phyloP scores from a whole-genome alignment of 2,797 vertebrate genomes.

The Mallotus villosus region DNA sequence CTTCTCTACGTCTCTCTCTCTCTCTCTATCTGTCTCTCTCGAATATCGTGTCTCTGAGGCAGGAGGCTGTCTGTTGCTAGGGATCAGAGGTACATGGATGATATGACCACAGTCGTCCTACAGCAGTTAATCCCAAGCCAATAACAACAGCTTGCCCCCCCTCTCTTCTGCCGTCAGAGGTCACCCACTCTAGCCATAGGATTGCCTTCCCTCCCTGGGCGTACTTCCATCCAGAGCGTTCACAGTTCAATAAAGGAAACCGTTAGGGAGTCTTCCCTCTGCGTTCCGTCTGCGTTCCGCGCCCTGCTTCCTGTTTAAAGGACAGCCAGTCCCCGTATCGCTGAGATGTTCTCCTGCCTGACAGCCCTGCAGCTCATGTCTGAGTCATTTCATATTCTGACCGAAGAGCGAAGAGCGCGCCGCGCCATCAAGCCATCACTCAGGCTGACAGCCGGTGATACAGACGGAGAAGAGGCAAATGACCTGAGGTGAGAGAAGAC shows the following conservation, averaged over 20 bases:
- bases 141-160: background rate
- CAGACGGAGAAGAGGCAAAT: background rate
- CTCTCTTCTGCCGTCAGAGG: slow-evolving; percentile 1
- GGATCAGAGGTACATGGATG: background rate
- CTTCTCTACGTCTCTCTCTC: too few relatives aligned
- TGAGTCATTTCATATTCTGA: slow-evolving; percentile 8
- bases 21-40: too few relatives aligned
- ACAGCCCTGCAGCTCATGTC: slow-evolving; percentile 1
- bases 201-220: background rate
- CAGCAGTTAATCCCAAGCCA: background rate
- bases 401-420: background rate
- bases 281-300: background rate
- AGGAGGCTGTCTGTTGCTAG: background rate
- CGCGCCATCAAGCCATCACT: too few relatives aligned
- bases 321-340: background rate
- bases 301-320: background rate
- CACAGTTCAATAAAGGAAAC: background rate
- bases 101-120: background rate
- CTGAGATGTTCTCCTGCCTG: background rate
- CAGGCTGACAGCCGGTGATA: slow-evolving; percentile 11
- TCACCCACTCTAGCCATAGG: slow-evolving; percentile 8
- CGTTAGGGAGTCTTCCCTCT: background rate
- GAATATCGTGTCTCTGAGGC: too few relatives aligned
- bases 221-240: background rate
- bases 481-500: background rate